These are phyloP conservation scores for Eulithis testata DNA, from an alignment of 2,888 invertebrate genomes.

Conservation along the genomic window DNA sequence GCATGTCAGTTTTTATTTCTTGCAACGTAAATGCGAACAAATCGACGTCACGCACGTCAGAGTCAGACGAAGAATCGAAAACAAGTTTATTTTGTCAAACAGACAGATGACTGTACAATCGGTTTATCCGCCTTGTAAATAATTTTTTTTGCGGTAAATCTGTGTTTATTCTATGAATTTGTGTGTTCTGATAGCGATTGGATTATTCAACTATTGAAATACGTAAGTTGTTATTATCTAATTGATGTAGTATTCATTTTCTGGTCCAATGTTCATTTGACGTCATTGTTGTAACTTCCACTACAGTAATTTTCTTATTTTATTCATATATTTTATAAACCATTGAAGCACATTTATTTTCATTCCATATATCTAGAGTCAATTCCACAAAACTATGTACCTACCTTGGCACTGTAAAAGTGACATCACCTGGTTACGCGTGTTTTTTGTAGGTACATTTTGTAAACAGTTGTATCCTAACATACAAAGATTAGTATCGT, in stretches of 20 bases:
- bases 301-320: slow-evolving; percentile 54
- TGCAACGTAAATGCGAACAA: too few relatives aligned
- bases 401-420: background rate
- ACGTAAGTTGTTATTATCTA: slow-evolving; percentile 33
- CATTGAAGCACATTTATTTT: background rate
- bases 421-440: slow-evolving; percentile 10
- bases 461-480: slow-evolving; percentile 5
- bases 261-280: slow-evolving; percentile 57
- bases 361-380: slow-evolving; percentile 1
- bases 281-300: slow-evolving; percentile 76
- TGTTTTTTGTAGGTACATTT: slow-evolving; percentile 3
- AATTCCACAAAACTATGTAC: background rate
- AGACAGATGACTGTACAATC: slow-evolving; percentile 78
- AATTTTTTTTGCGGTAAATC: slow-evolving; percentile 33
- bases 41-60: slow-evolving; percentile 40
- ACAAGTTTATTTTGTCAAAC: slow-evolving; percentile 49
- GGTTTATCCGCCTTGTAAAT: slow-evolving; percentile 67
- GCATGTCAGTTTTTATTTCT: background rate
- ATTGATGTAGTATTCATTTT: slow-evolving; percentile 19
- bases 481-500: background rate
- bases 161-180: slow-evolving; percentile 26
- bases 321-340: slow-evolving; percentile 9
- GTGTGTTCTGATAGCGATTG: slow-evolving; percentile 33
- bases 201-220: slow-evolving; percentile 36
- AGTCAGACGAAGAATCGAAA: slow-evolving; percentile 54